Conservation (phyloP, 2,797 vertebrate species). For the Champsocephalus esox region DNA sequence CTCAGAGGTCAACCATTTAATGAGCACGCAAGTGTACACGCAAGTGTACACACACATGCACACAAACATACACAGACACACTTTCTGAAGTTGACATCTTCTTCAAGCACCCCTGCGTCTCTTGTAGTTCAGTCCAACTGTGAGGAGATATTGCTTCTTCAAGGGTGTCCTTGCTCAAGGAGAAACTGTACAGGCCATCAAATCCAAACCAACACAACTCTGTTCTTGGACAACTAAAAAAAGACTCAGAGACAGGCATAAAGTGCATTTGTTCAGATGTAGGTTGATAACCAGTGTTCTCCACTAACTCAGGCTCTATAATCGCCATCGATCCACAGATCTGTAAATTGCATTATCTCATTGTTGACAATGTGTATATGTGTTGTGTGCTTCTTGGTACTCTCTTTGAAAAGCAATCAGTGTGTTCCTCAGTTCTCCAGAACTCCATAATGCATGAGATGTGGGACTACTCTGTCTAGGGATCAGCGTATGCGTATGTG, state of each 20-base stretch:
- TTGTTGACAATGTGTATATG: slow-evolving; percentile 60
- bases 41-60: not conserved
- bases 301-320: slow-evolving; percentile 9
- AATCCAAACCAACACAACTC: slow-evolving; percentile 44
- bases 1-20: not conserved
- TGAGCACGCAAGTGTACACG: not conserved
- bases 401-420: slow-evolving; percentile 60
- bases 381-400: slow-evolving; percentile 41
- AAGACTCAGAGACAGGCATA: not conserved
- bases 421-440: slow-evolving; percentile 31
- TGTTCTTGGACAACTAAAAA: slow-evolving; percentile 12
- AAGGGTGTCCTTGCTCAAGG: slow-evolving; percentile 74
- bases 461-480: slow-evolving; percentile 26
- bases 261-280: slow-evolving; percentile 39
- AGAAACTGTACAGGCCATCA: slow-evolving; percentile 54
- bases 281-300: slow-evolving; percentile 32
- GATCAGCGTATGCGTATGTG: slow-evolving; percentile 32
- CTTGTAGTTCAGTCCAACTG: slow-evolving; percentile 71
- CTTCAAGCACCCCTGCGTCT: slow-evolving; percentile 54
- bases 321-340: slow-evolving; percentile 38
- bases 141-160: slow-evolving; percentile 77
- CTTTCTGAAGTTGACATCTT: slow-evolving; percentile 30
- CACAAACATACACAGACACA: slow-evolving; percentile 18
- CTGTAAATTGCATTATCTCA: slow-evolving; percentile 52
- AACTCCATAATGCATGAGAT: slow-evolving; percentile 69